These are phyloP conservation scores for Bos indicus DNA, from an alignment of 2,113 vertebrate species.

Conservation along the genomic window DNA sequence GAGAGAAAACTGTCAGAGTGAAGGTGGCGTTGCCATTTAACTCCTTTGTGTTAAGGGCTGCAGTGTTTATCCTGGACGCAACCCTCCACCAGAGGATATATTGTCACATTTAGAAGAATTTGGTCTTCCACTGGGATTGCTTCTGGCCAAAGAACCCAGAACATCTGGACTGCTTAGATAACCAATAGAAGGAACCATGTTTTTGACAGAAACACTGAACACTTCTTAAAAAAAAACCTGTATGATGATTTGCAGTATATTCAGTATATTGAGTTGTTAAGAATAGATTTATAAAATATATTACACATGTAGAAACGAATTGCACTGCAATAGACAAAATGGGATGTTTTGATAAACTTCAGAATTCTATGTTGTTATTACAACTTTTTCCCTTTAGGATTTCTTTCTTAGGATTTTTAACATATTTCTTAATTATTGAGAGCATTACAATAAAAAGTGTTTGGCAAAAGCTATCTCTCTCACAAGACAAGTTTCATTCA, in stretches of 20 bases:
- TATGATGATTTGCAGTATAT: neutral
- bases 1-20: constrained; percentile 58
- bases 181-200: neutral
- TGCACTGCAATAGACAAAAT: neutral
- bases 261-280: constrained; percentile 8
- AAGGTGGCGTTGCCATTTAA: constrained; percentile 50
- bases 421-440: constrained; percentile 29
- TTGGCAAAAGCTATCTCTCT: constrained; percentile 32
- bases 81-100: constrained; percentile 29
- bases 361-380: constrained; percentile 40
- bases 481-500: constrained; percentile 30
- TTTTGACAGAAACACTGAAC: constrained; percentile 1
- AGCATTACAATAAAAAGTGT: constrained; percentile 36
- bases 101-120: constrained; percentile 44
- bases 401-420: neutral
- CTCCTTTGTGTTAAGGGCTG: constrained; percentile 40
- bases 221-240: neutral
- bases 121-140: neutral
- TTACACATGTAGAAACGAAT: neutral
- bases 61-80: constrained; percentile 30
- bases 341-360: neutral
- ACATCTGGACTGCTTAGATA: constrained; percentile 45
- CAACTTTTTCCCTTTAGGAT: constrained; percentile 27
- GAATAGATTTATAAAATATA: constrained; percentile 22
- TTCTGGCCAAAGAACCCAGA: constrained; percentile 45